phyloP scores from a whole-genome alignment of 2,797 vertebrate species.

The Petrocephalus sullivani region DNA sequence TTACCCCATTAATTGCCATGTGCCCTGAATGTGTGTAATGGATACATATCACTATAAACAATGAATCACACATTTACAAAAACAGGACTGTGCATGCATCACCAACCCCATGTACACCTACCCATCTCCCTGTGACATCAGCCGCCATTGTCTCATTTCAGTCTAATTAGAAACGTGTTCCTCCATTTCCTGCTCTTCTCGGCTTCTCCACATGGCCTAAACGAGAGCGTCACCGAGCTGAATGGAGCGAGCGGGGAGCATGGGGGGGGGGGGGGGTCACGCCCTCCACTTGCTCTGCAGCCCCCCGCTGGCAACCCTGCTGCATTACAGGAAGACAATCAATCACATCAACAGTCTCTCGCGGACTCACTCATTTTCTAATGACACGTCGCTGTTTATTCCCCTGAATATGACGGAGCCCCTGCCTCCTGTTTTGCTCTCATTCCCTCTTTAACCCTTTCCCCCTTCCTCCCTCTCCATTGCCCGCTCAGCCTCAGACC shows the following conservation, averaged over 20 bases:
- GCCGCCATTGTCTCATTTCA: constrained; percentile 28
- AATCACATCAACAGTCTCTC: constrained; percentile 41
- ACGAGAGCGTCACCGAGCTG: constrained; percentile 16
- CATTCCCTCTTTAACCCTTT: background rate
- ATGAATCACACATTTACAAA: constrained; percentile 34
- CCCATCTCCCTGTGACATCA: constrained; percentile 34
- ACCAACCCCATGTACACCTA: background rate
- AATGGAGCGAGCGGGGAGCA: constrained; percentile 13
- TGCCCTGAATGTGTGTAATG: background rate
- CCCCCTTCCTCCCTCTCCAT: background rate
- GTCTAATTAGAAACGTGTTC: constrained; percentile 28
- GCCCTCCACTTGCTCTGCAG: constrained; percentile 26
- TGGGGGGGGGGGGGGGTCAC: constrained; percentile 15
- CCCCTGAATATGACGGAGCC: background rate
- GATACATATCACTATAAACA: constrained; percentile 23
- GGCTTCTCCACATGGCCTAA: constrained; percentile 43
- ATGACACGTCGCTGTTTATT: constrained; percentile 25
- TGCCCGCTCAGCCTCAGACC: background rate
- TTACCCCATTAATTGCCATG: constrained; percentile 37
- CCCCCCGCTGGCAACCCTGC: constrained; percentile 24
- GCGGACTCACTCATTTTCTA: constrained; percentile 34
- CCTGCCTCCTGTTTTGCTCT: background rate
- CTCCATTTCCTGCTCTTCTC: background rate
- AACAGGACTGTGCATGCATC: background rate
- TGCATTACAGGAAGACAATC: constrained; percentile 39